Base-by-base conservation (phyloP, 2,888 invertebrate species). In the Himalopsyche kuldschensis region DNA sequence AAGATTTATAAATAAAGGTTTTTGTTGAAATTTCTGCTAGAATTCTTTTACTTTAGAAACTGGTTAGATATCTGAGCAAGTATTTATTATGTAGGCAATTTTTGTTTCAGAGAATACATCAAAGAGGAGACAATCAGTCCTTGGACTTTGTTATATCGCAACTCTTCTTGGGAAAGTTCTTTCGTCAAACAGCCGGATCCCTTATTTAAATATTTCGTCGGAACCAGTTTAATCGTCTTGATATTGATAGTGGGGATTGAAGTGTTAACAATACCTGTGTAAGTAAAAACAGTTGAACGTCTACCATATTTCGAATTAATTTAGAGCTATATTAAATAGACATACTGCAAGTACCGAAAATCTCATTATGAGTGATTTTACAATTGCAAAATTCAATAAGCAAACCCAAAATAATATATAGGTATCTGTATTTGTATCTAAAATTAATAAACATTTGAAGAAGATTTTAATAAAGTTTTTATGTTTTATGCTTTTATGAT, bases 131-230 rank as follows among this genome's bases (percentile, higher is more conserved):
- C 93, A 88, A 90, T 95, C 89, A 91, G 92, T 91, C 90, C 89
- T 85, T 88, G 90, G 76, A 90, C 92, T 93, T 46, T 90, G 94
- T 87, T 91, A 94, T 81, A 96, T 88, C 93, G 90, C 86, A 92
- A 93, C 87, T 92, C 90, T 84, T 91, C 91, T 55, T 93, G 93
- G 90, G 97, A 98, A 89, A 90, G 94, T 87, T 93, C 94, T 4
- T 97, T 95, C 89, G 90, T 96, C 78, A 90, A 93, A 79, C 93
- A 96, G 87, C 94, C 95, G 0, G 98, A 98, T 90, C 95, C 96
- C 0, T 92, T 97, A 86, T 96, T 97, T 88, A 97, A 97, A 89
- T 97, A 96, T 89, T 97, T 95, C 88, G 90, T 95, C 41, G 89
- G 94, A 0, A 92, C 93, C 87, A 92, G 94, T 46, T 90, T 93